A percentile compares a stretch with the other conserved stretches of the same genome.
Evolutionary conservation across 2,113 vertebrate species (phyloP).

Genomic region (Pangasianodon hypophthalmus): DNA sequence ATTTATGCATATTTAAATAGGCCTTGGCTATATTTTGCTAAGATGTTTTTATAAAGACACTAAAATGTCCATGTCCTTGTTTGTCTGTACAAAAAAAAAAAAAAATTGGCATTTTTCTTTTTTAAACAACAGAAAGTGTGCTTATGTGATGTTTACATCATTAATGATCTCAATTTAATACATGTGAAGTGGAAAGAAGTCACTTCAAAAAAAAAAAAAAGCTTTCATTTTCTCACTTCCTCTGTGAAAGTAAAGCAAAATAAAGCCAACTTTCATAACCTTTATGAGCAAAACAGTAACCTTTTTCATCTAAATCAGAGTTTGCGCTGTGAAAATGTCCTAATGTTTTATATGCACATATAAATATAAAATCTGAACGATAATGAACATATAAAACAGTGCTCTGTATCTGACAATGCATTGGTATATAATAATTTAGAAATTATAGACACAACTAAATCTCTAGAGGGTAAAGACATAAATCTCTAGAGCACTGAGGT

Average conservation of each 20-base stretch:
- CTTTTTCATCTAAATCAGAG: not conserved
- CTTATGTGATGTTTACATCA: conserved; percentile 15
- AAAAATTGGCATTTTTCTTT: conserved; percentile 6
- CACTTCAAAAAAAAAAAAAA: not conserved
- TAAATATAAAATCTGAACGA: not conserved
- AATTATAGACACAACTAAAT: not conserved
- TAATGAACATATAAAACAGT: not conserved
- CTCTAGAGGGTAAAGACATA: conserved; percentile 1
- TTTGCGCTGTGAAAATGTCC: not conserved
- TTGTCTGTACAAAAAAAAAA: conserved; percentile 7
- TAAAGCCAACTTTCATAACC: conserved; percentile 11
- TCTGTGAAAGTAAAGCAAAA: conserved; percentile 20
- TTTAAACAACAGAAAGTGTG: conserved; percentile 13
- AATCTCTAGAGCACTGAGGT: conserved; percentile 19
- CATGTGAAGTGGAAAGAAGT: conserved; percentile 20
- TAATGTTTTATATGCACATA: not conserved
- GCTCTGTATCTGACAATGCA: not conserved
- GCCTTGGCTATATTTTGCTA: conserved; percentile 83
- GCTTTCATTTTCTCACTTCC: conserved; percentile 21
- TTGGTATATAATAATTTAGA: not conserved
- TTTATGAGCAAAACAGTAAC: conserved; percentile 1
- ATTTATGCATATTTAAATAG: conserved; percentile 83
- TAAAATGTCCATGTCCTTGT: conserved; percentile 63
- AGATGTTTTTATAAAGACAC: conserved; percentile 81
- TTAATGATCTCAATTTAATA: conserved; percentile 2